Evolutionary conservation across 2,113 vertebrate species (phyloP).

Genomic region (Motacilla tschutschensis): DNA sequence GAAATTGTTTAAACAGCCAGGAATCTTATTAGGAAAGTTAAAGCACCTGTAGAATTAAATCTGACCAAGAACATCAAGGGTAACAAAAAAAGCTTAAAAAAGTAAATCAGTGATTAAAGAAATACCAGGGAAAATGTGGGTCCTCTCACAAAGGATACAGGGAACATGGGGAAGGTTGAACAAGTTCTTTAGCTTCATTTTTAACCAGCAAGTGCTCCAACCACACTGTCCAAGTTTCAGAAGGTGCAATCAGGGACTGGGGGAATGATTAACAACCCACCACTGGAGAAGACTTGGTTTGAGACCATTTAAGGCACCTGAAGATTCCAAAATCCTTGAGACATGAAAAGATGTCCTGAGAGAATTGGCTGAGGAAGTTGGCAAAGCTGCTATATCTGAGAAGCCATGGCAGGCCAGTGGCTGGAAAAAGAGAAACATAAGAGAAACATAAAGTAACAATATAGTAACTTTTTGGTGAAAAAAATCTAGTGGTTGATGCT

Average conservation of each 20-base stretch:
- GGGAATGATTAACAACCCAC: background rate
- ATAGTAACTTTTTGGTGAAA: background rate
- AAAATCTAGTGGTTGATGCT: background rate
- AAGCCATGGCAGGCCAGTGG: rapidly evolving
- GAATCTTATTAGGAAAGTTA: background rate
- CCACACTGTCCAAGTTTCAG: background rate
- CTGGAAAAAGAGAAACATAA: background rate
- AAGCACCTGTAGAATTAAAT: background rate
- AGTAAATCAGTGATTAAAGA: background rate
- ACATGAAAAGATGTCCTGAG: background rate
- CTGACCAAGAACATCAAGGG: background rate
- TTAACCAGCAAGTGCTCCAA: background rate
- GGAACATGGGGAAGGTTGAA: background rate
- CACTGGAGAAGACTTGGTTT: background rate
- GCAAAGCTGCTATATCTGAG: background rate
- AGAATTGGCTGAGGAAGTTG: background rate
- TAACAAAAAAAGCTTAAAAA: background rate
- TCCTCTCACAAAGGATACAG: background rate
- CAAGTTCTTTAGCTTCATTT: background rate
- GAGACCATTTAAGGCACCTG: background rate
- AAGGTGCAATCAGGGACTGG: background rate
- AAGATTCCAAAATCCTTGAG: background rate
- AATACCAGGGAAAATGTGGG: background rate
- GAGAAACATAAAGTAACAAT: background rate
- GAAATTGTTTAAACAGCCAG: background rate